Percentiles rank a stretch among this genome's conserved stretches.
Evolutionary conservation across 2,113 vertebrate genomes (phyloP).

Genomic region (Stigmatopora nigra): DNA sequence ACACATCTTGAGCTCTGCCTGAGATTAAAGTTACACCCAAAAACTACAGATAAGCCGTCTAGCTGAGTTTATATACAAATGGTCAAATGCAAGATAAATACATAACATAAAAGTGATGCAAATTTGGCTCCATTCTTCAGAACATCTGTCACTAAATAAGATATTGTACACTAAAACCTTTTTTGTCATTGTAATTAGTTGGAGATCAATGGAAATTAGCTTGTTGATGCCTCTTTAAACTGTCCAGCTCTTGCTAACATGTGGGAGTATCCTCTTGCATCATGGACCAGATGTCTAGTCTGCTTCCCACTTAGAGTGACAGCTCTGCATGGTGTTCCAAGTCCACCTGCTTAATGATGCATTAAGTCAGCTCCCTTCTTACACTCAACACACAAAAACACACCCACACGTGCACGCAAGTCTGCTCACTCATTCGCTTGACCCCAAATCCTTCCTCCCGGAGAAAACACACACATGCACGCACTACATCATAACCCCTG

Average conservation of each 20-base stretch:
- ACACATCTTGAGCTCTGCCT: not conserved
- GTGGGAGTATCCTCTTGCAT: slow-evolving; percentile 41
- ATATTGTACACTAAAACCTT: not conserved
- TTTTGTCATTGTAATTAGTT: slow-evolving; percentile 1
- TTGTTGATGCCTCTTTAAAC: slow-evolving; percentile 20
- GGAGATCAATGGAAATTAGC: not conserved
- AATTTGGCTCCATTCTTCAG: not conserved
- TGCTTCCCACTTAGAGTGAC: slow-evolving; percentile 36
- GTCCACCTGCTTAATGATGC: slow-evolving; percentile 65
- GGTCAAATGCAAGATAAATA: not conserved
- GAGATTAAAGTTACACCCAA: not conserved
- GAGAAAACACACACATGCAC: slow-evolving; percentile 11
- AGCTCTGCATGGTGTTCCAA: slow-evolving; percentile 50
- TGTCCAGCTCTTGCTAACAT: slow-evolving; percentile 25
- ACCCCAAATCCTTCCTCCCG: slow-evolving; percentile 31
- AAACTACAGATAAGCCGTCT: not conserved
- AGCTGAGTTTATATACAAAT: not conserved
- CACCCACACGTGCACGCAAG: slow-evolving; percentile 15
- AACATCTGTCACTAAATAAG: not conserved
- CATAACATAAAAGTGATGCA: not conserved
- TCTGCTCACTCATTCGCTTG: slow-evolving; percentile 30
- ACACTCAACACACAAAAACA: slow-evolving; percentile 13
- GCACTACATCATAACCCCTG: slow-evolving; percentile 12
- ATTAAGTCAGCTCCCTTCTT: slow-evolving; percentile 51
- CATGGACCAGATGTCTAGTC: slow-evolving; percentile 61